A percentile compares a stretch with the other conserved stretches of the same genome.
These are phyloP conservation scores for Prosapia bicincta DNA, from an alignment of 2,888 invertebrate genomes.

Conservation along the genomic window DNA sequence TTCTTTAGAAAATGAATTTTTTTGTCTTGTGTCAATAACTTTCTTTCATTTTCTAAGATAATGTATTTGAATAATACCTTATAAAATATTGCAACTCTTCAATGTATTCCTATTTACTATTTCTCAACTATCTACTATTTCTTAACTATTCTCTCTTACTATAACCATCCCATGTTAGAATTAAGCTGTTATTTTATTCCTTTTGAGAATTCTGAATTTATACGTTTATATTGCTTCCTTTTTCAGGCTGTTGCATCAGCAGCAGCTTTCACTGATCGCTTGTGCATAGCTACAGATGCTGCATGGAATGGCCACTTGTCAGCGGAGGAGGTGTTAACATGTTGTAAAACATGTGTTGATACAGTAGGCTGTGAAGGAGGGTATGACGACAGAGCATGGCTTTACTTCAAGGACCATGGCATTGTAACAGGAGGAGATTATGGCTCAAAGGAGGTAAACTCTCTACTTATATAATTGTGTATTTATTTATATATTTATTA, in stretches of 20 bases:
- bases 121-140: too few relatives aligned
- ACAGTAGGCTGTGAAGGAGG: slow-evolving; percentile 78
- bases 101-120: too few relatives aligned
- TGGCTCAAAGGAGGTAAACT: slow-evolving; percentile 56
- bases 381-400: slow-evolving; percentile 73
- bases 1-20: too few relatives aligned
- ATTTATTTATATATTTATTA: not conserved
- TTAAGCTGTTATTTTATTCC: too few relatives aligned
- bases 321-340: slow-evolving; percentile 78
- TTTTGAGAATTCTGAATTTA: too few relatives aligned
- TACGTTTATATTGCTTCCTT: too few relatives aligned
- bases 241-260: slow-evolving; percentile 81
- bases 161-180: too few relatives aligned
- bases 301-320: slow-evolving; percentile 69
- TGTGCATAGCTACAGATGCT: slow-evolving; percentile 76
- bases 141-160: too few relatives aligned
- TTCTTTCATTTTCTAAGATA: too few relatives aligned
- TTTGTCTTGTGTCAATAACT: too few relatives aligned
- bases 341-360: slow-evolving; percentile 70
- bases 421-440: slow-evolving; percentile 85
- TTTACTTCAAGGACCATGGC: slow-evolving; percentile 77
- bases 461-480: not conserved
- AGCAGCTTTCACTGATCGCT: slow-evolving; percentile 84
- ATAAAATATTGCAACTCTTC: too few relatives aligned
- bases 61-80: too few relatives aligned